Percentiles rank a stretch among this genome's conserved stretches.
Conservation (phyloP, 2,113 vertebrate genomes). For the Ophiodon elongatus region DNA sequence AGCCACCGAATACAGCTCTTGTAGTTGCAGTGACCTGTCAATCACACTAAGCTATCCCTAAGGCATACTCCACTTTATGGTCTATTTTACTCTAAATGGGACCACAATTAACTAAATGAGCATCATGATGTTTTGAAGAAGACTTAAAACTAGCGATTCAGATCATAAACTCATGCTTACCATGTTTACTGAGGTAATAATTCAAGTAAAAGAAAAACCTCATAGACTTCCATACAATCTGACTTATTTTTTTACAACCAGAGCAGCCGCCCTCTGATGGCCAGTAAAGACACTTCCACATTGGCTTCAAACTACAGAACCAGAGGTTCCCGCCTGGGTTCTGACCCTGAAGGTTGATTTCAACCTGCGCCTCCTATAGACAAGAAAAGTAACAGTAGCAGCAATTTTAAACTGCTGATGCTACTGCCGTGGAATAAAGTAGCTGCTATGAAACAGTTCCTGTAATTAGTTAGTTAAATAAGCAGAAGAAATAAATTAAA, state of each 20-base stretch:
- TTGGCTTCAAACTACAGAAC: neutral
- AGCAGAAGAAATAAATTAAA: neutral
- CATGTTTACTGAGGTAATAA: neutral
- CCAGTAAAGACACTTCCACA: neutral
- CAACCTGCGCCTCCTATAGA: neutral
- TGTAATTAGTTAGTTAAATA: neutral
- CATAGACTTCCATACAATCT: neutral
- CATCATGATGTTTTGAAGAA: no score
- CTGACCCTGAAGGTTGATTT: neutral
- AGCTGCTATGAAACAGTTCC: neutral
- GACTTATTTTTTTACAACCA: neutral
- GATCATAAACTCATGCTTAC: neutral
- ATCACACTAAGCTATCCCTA: no score
- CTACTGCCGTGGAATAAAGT: neutral
- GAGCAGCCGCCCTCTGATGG: neutral
- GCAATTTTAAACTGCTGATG: neutral
- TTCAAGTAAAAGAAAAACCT: neutral
- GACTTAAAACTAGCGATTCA: no score
- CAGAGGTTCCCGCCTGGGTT: neutral
- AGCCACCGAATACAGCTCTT: no score
- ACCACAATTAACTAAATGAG: no score
- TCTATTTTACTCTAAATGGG: no score
- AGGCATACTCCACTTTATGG: no score
- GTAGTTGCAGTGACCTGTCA: no score
- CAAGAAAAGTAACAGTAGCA: neutral